Evolutionary conservation across 35 echinoderm and acorn worm genomes (phyloP).

Genomic region (Ptychodera flava): DNA sequence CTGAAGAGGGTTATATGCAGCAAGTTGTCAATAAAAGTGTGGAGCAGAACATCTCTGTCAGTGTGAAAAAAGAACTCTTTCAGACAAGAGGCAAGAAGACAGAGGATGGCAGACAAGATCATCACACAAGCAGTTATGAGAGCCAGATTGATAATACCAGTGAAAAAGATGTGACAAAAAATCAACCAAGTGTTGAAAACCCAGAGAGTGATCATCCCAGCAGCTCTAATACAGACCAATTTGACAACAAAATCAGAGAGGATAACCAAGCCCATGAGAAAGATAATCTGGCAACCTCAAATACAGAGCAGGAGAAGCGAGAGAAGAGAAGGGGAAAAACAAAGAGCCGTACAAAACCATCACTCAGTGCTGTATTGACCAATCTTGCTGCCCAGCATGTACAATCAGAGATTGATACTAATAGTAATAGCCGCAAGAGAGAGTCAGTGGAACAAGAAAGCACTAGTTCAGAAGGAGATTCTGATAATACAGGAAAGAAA

Average conservation of each 20-base stretch:
- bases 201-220: not conserved
- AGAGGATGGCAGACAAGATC: not conserved
- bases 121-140: not conserved
- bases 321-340: not conserved
- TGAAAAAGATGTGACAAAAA: too few species aligned
- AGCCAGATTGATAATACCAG: not conserved
- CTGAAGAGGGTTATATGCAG: not conserved
- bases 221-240: not conserved
- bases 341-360: not conserved
- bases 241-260: not conserved
- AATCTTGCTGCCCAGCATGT: not conserved
- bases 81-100: not conserved
- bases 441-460: not conserved
- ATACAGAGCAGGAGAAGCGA: not conserved
- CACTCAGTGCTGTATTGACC: not conserved
- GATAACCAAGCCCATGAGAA: not conserved
- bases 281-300: not conserved
- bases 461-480: not conserved
- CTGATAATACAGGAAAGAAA: not conserved
- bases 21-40: not conserved
- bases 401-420: not conserved
- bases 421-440: not conserved
- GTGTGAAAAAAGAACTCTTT: not conserved
- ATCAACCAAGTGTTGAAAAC: too few species aligned
- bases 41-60: not conserved